phyloP scores from a whole-genome alignment of 1,140 invertebrate genomes.

The Chlorops oryzae region DNA sequence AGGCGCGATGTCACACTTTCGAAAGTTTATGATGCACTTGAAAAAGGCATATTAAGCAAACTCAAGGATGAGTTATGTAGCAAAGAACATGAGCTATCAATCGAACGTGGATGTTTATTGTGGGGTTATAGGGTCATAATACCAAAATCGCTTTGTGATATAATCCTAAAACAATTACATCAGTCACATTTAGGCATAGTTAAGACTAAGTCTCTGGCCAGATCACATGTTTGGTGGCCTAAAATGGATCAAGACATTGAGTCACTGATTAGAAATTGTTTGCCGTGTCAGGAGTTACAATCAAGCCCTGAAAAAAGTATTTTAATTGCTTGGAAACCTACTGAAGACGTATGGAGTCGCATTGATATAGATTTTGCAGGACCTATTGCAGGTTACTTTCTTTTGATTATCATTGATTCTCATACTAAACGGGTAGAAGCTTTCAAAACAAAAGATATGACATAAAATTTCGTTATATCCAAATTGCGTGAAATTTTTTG shows the following conservation, averaged over 20 bases:
- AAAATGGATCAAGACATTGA: conserved; percentile 49
- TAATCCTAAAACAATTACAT: not conserved
- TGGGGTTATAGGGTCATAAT: conserved; percentile 5
- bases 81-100: conserved; percentile 17
- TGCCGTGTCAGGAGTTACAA: not conserved
- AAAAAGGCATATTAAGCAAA: not conserved
- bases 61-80: conserved; percentile 5
- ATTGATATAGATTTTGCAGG: conserved; percentile 7
- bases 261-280: conserved; percentile 15
- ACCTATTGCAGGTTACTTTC: not conserved
- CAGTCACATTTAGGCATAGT: conserved; percentile 34
- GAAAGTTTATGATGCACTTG: conserved; percentile 1
- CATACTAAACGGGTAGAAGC: conserved; percentile 3
- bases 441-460: conserved; percentile 4
- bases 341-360: not conserved
- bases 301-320: conserved; percentile 5
- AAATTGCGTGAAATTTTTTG: conserved; percentile 4
- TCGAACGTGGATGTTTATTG: conserved; percentile 18
- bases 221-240: conserved; percentile 51
- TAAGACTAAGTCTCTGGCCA: conserved; percentile 51
- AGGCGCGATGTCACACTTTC: conserved; percentile 8
- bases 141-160: not conserved
- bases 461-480: conserved; percentile 14
- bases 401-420: conserved; percentile 4
- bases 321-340: conserved; percentile 4